Conservation (phyloP, 2,113 vertebrate species). For the Pangasianodon gigas region DNA sequence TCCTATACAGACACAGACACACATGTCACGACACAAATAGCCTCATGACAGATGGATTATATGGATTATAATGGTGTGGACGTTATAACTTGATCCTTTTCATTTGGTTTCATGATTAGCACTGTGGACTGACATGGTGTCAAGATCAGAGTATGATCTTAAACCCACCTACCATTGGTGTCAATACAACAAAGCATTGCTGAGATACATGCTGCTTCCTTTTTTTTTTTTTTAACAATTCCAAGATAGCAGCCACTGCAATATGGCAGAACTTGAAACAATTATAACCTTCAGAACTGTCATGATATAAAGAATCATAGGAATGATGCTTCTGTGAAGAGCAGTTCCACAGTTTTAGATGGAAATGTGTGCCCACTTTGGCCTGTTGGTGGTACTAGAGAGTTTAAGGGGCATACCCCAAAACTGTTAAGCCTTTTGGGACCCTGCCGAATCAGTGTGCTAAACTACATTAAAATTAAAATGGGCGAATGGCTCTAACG, state of each 20-base stretch:
- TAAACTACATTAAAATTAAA: not conserved
- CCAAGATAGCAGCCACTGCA: not conserved
- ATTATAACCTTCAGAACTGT: too few relatives aligned
- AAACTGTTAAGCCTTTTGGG: not conserved
- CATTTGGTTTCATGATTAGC: too few relatives aligned
- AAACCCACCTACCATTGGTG: too few relatives aligned
- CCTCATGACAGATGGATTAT: too few relatives aligned
- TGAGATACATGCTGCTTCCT: not conserved
- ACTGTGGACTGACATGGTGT: too few relatives aligned
- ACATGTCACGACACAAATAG: not conserved
- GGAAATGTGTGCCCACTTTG: not conserved
- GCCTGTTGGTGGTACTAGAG: not conserved
- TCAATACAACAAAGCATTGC: not conserved
- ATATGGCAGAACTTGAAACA: not conserved
- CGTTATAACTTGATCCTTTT: too few relatives aligned
- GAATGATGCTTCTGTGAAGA: too few relatives aligned
- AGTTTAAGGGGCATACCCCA: not conserved
- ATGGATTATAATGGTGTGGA: too few relatives aligned
- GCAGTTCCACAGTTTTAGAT: not conserved
- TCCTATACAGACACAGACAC: constrained; percentile 75
- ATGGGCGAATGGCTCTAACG: not conserved
- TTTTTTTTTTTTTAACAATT: not conserved
- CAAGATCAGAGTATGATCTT: too few relatives aligned
- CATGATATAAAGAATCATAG: too few relatives aligned
- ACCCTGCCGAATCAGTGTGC: not conserved